Conservation (phyloP, 2,797 vertebrate genomes). For the Acrossocheilus fasciatus region DNA sequence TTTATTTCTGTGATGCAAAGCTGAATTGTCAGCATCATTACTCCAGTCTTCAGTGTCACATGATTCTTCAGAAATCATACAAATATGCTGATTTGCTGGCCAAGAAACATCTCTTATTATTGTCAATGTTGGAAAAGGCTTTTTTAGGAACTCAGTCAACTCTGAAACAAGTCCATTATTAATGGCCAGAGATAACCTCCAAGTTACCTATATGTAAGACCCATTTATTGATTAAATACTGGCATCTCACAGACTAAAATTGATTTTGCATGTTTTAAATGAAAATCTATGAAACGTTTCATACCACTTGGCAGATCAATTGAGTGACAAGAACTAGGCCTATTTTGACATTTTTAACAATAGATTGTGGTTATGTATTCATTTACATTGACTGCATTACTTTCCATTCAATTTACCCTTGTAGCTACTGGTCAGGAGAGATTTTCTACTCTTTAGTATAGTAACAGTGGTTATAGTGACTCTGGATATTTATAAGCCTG, state of each 20-base stretch:
- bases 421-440: background rate
- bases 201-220: background rate
- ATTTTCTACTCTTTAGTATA: background rate
- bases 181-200: background rate
- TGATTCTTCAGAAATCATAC: background rate
- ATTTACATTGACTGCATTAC: constrained; percentile 24
- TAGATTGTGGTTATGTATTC: constrained; percentile 1
- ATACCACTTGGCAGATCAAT: constrained; percentile 41
- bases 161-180: background rate
- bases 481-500: background rate
- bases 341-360: constrained; percentile 11
- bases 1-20: background rate
- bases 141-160: background rate
- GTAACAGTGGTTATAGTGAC: background rate
- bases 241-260: background rate
- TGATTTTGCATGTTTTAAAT: constrained; percentile 16
- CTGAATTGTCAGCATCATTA: background rate
- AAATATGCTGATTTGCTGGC: background rate
- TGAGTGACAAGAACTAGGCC: background rate
- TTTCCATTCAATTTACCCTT: constrained; percentile 22
- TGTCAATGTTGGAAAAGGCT: background rate
- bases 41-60: background rate
- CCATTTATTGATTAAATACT: background rate
- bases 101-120: background rate
- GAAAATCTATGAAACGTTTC: constrained; percentile 44